Percentiles rank a stretch among this genome's conserved stretches.
Conservation (phyloP, 2,797 vertebrate genomes). For the Aulostomus chinensis region DNA sequence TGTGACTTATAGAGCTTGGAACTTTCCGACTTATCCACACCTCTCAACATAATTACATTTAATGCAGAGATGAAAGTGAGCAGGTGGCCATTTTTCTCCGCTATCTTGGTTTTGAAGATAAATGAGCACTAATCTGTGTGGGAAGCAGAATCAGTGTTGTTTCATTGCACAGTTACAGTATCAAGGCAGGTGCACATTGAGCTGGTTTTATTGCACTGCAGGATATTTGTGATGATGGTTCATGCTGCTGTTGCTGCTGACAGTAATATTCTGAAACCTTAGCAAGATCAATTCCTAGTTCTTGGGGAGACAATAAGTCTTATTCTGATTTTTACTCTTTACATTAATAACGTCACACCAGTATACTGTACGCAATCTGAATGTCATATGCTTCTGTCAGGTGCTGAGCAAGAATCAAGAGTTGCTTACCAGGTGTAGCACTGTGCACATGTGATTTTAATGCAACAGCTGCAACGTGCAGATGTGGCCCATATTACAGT, state of each 20-base stretch:
- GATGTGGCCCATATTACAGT: not conserved
- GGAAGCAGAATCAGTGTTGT: slow-evolving; percentile 19
- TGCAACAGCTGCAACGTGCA: not conserved
- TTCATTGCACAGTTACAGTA: slow-evolving; percentile 18
- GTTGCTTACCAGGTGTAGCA: slow-evolving; percentile 22
- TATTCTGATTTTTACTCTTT: too few species aligned
- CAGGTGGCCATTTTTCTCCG: slow-evolving; percentile 61
- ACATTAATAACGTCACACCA: too few species aligned
- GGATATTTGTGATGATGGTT: too few species aligned
- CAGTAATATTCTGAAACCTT: too few species aligned
- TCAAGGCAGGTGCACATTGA: slow-evolving; percentile 9
- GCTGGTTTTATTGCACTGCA: too few species aligned
- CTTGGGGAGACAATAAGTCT: too few species aligned
- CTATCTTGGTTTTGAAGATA: slow-evolving; percentile 57
- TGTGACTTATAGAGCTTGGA: not conserved
- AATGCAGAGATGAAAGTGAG: slow-evolving; percentile 48
- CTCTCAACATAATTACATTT: slow-evolving; percentile 58
- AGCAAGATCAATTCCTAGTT: too few species aligned
- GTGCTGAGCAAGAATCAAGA: too few species aligned
- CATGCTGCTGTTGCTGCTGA: too few species aligned
- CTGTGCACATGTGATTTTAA: not conserved
- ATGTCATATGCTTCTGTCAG: slow-evolving; percentile 18
- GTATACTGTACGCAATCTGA: slow-evolving; percentile 10
- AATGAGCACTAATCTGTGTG: slow-evolving; percentile 43
- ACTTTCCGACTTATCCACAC: slow-evolving; percentile 26